phyloP scores from a whole-genome alignment of 2,113 vertebrate species.

The Melanostigma gelatinosum region DNA sequence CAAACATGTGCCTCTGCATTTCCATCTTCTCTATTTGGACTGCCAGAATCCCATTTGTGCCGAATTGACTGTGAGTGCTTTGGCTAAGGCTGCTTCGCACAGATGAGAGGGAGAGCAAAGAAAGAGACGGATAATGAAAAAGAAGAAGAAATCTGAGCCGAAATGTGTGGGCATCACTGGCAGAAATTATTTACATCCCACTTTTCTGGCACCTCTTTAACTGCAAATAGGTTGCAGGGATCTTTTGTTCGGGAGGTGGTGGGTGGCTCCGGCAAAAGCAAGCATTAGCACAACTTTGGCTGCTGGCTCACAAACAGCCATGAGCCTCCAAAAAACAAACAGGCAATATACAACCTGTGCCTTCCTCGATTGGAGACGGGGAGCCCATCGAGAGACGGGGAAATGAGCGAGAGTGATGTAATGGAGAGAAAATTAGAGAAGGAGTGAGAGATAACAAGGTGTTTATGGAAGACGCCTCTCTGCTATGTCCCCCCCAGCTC shows the following conservation, averaged over 20 bases:
- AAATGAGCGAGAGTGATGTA: constrained; percentile 65
- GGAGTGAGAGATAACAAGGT: constrained; percentile 79
- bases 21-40: constrained; percentile 70
- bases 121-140: constrained; percentile 14
- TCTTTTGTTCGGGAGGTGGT: constrained; percentile 28
- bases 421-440: constrained; percentile 76
- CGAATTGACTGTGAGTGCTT: constrained; percentile 73
- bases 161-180: constrained; percentile 42
- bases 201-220: constrained; percentile 40
- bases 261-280: constrained; percentile 10
- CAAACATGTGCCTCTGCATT: constrained; percentile 58
- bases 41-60: constrained; percentile 68
- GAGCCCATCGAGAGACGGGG: constrained; percentile 28
- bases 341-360: constrained; percentile 10
- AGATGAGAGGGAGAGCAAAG: constrained; percentile 53
- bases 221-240: constrained; percentile 44
- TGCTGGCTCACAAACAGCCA: constrained; percentile 33
- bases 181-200: constrained; percentile 52
- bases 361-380: constrained; percentile 22
- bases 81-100: constrained; percentile 52
- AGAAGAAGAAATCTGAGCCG: constrained; percentile 24
- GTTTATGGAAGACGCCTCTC: constrained; percentile 74
- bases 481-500: constrained; percentile 65
- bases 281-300: constrained; percentile 28
- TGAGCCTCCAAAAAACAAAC: constrained; percentile 52